Evolutionary conservation across 2,888 invertebrate species (phyloP).

Genomic region (Eristalis intricaria): DNA sequence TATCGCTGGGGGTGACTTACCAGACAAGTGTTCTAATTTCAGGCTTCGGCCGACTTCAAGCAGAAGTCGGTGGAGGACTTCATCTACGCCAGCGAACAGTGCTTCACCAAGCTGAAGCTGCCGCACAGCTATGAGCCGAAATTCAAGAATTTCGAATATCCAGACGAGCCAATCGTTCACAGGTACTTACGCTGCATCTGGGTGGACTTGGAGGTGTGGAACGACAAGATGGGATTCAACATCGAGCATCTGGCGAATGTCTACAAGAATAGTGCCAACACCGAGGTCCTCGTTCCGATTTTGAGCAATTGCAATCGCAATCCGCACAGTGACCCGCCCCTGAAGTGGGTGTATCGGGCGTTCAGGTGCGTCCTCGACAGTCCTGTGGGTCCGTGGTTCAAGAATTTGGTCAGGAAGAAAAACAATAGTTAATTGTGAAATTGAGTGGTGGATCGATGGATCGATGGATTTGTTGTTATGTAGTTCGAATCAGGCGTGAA

Average conservation of each 20-base stretch:
- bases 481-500: neutral
- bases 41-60: slow-evolving; percentile 13
- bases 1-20: neutral
- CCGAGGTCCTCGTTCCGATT: slow-evolving; percentile 72
- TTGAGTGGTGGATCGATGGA: neutral
- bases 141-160: slow-evolving; percentile 71
- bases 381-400: slow-evolving; percentile 74
- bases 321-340: slow-evolving; percentile 64
- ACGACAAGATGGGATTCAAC: slow-evolving; percentile 72
- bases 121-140: slow-evolving; percentile 26
- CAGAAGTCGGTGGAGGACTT: slow-evolving; percentile 60
- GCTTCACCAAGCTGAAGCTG: slow-evolving; percentile 48
- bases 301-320: slow-evolving; percentile 74
- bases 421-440: neutral
- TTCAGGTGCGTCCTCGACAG: slow-evolving; percentile 73
- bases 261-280: slow-evolving; percentile 73
- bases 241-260: slow-evolving; percentile 72
- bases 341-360: slow-evolving; percentile 72
- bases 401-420: slow-evolving; percentile 69
- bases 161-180: slow-evolving; percentile 73
- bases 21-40: neutral
- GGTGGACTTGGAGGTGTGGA: slow-evolving; percentile 73
- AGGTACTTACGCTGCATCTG: slow-evolving; percentile 73
- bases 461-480: neutral
- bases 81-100: slow-evolving; percentile 58